These are phyloP conservation scores for Patella ulyssiponensis DNA, from an alignment of 2,888 invertebrate genomes.

Conservation along the genomic window DNA sequence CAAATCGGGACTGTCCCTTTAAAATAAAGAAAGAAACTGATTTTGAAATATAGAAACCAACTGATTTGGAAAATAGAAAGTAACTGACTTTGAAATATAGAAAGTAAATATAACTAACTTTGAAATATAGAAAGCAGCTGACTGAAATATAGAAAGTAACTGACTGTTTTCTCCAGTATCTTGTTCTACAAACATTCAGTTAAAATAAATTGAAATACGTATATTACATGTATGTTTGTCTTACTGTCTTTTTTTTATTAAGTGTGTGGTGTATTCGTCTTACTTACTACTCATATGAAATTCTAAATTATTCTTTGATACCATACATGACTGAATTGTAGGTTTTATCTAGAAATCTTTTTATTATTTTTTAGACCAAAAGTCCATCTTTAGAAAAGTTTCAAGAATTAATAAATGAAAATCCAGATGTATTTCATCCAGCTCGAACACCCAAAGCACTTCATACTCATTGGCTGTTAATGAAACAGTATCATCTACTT, in stretches of 20 bases:
- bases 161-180: too few species aligned
- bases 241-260: neutral
- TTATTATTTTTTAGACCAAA: constrained; percentile 50
- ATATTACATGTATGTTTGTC: neutral
- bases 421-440: constrained; percentile 89
- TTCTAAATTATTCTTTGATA: neutral
- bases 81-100: too few species aligned
- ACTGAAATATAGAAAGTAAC: too few species aligned
- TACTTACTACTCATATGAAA: neutral
- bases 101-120: too few species aligned
- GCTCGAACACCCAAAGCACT: constrained; percentile 89
- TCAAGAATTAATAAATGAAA: constrained; percentile 86
- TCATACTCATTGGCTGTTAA: constrained; percentile 90
- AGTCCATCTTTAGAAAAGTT: constrained; percentile 80
- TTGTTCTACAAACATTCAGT: too few species aligned
- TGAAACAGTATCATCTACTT: constrained; percentile 91
- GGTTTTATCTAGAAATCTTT: neutral
- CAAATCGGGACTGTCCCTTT: too few species aligned
- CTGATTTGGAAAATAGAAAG: too few species aligned
- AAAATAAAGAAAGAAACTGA: too few species aligned
- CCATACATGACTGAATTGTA: neutral
- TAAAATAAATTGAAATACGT: too few species aligned
- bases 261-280: neutral
- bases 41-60: too few species aligned
- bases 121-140: too few species aligned